Evolutionary conservation across 1,140 invertebrate genomes (phyloP).

Genomic region (Aphis gossypii): DNA sequence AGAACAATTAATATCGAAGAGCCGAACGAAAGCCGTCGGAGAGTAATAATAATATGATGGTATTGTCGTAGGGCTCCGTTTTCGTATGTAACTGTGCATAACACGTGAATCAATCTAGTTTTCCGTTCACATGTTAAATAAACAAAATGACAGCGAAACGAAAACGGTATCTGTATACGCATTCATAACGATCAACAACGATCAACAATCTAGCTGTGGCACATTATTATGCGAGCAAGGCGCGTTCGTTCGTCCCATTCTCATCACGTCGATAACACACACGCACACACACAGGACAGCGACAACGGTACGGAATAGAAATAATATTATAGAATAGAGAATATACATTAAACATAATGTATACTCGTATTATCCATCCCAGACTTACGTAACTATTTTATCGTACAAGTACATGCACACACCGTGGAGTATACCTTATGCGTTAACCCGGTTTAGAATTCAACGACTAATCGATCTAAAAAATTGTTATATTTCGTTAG

Average conservation of each 20-base stretch:
- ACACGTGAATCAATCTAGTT: not conserved
- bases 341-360: not conserved
- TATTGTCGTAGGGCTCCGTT: not conserved
- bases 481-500: not conserved
- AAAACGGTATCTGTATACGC: not conserved
- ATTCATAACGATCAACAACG: conserved; percentile 4
- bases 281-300: not conserved
- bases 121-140: not conserved
- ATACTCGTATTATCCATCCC: not conserved
- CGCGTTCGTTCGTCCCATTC: not conserved
- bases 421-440: not conserved
- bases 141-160: not conserved
- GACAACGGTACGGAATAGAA: not conserved
- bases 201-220: not conserved
- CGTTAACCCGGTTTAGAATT: conserved; percentile 17
- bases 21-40: not conserved
- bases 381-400: conserved; percentile 33
- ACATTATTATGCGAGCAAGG: not conserved
- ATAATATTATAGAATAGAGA: conserved; percentile 28
- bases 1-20: not conserved
- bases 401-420: not conserved
- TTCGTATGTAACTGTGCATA: not conserved
- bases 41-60: not conserved
- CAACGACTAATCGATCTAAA: conserved; percentile 15
- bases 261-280: not conserved